A percentile compares a stretch with the other conserved stretches of the same genome.
These are phyloP conservation scores for Lates japonicus DNA, from an alignment of 2,797 vertebrate species.

Conservation along the genomic window DNA sequence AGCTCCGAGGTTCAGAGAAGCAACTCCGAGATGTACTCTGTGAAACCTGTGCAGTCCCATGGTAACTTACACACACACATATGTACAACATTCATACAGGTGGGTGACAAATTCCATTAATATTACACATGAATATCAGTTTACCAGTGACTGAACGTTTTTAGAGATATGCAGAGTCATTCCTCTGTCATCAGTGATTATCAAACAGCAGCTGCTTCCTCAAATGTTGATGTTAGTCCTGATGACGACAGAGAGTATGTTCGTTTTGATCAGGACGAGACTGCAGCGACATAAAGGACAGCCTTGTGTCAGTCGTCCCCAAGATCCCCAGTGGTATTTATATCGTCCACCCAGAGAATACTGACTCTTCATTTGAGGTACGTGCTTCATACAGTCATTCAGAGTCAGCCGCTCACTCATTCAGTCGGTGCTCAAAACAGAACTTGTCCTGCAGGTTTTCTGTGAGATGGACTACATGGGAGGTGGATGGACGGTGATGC, in stretches of 20 bases:
- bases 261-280: conserved; percentile 86
- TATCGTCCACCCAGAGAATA: conserved; percentile 92
- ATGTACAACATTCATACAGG: background rate
- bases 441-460: conserved; percentile 88
- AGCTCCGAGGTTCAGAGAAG: conserved; percentile 90
- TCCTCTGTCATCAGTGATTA: background rate
- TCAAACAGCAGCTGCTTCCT: background rate
- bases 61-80: conserved; percentile 77
- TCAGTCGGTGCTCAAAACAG: background rate
- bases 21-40: conserved; percentile 89
- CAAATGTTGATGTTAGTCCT: background rate
- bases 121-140: background rate
- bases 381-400: conserved; percentile 15
- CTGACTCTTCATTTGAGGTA: conserved; percentile 94
- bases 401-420: background rate
- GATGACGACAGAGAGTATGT: conserved; percentile 8
- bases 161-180: background rate
- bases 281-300: conserved; percentile 94
- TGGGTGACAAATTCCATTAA: background rate
- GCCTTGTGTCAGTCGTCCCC: conserved; percentile 87
- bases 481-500: conserved; percentile 94
- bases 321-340: conserved; percentile 96
- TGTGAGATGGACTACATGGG: conserved; percentile 97
- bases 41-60: conserved; percentile 92
- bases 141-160: background rate